A percentile compares a stretch with the other conserved stretches of the same genome.
Conservation (phyloP, 2,797 vertebrate genomes). For the Enteromius fasciolatus region DNA sequence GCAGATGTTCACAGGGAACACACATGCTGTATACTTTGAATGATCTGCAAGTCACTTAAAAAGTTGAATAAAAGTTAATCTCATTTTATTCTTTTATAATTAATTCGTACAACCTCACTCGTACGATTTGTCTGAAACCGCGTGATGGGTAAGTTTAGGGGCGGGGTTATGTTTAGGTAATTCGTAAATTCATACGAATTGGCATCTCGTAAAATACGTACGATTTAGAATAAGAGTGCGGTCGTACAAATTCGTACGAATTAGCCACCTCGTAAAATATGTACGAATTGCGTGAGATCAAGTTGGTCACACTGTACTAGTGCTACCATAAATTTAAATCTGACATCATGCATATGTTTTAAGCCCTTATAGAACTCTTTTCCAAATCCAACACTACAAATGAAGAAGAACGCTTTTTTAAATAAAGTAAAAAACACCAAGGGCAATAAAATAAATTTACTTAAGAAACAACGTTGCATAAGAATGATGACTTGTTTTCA, state of each 20-base stretch:
- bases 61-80: background rate
- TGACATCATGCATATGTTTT: background rate
- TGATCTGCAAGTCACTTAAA: background rate
- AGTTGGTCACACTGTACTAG: background rate
- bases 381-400: background rate
- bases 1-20: constrained; percentile 5
- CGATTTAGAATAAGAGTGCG: too few relatives aligned
- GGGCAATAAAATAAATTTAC: background rate
- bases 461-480: background rate
- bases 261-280: too few relatives aligned
- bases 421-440: background rate
- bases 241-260: too few relatives aligned
- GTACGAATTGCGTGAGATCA: too few relatives aligned
- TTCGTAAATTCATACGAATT: too few relatives aligned
- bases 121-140: too few relatives aligned
- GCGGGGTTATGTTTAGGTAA: too few relatives aligned
- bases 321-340: background rate
- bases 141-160: too few relatives aligned
- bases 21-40: background rate
- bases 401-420: background rate
- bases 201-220: too few relatives aligned
- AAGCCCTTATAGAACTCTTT: background rate
- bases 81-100: too few relatives aligned
- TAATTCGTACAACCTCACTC: too few relatives aligned
- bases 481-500: background rate